Evolutionary conservation across 1,140 invertebrate species (phyloP).

Genomic region (Onthophagus taurus): DNA sequence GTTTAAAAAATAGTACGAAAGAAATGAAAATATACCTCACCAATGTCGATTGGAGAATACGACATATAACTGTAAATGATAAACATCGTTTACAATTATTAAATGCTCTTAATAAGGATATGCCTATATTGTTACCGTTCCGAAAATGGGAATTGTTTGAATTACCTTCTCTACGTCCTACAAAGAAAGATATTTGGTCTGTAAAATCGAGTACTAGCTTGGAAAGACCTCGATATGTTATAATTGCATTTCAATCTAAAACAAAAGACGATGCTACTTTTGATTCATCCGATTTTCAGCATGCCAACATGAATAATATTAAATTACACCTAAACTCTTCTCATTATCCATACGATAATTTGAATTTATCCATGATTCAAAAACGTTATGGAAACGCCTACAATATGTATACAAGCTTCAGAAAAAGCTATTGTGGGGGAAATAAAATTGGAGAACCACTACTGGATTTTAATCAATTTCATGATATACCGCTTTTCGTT

Average conservation of each 20-base stretch:
- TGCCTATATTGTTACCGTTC: constrained; percentile 13
- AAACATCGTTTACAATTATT: constrained; percentile 14
- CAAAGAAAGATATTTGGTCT: constrained; percentile 3
- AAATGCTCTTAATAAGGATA: constrained; percentile 10
- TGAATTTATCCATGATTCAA: constrained; percentile 9
- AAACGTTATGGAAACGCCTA: constrained; percentile 11
- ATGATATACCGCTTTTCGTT: constrained; percentile 18
- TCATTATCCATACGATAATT: constrained; percentile 12
- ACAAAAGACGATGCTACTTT: background rate
- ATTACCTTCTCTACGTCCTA: constrained; percentile 20
- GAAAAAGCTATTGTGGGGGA: constrained; percentile 22
- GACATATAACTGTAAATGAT: constrained; percentile 14
- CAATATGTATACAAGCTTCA: constrained; percentile 27
- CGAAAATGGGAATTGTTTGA: constrained; percentile 13
- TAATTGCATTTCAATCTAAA: constrained; percentile 19
- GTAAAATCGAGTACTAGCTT: constrained; percentile 3
- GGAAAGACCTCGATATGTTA: constrained; percentile 20
- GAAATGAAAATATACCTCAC: constrained; percentile 14
- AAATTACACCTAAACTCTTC: constrained; percentile 10
- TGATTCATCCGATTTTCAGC: constrained; percentile 11
- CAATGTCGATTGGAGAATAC: constrained; percentile 18
- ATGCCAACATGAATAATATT: constrained; percentile 10
- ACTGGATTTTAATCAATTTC: constrained; percentile 5
- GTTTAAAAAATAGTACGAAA: background rate
- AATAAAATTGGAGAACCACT: constrained; percentile 12